Evolutionary conservation across 2,797 vertebrate species (phyloP), one percentile per base, ranked within the genome.

Genomic region (Alosa sapidissima): DNA sequence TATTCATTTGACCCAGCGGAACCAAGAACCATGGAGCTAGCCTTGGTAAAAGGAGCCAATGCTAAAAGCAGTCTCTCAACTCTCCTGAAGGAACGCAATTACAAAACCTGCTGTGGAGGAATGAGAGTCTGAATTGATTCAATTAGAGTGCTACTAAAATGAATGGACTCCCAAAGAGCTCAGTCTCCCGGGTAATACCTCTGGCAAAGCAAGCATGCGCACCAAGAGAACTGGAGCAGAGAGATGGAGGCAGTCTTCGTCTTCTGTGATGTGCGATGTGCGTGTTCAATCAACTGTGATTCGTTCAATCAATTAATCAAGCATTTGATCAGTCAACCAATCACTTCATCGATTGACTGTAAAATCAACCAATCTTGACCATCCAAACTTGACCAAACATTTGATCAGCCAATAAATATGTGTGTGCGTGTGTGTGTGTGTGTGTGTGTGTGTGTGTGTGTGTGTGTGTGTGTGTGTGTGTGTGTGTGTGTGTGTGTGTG

Each of bases 111-210:
- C 1, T 7, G 86, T 89, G 72, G 55, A 58, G 41, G 81, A 87
- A 85, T 88, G 81, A 82, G 24, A 86, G 85, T 14, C 48, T n/a
- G 81, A 86, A 91, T 86, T 88, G 83, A 89, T 90, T 88, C 82
- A 86, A 90, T 90, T 90, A 91, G 89, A 62, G 84, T 52, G 84
- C 85, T 85, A 81, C 90, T 92, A 85, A 82, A 85, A 84, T 78
- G 68, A 88, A 89, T 85, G 65, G 24, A 86, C 81, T 84, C 83
- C 36, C 5, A 36, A 5, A 47, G 49, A 24, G 82, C 85, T 87
- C 86, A 81, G 81, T 75, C 33, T 75, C 72, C 72, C 16, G 28
- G 13, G 41, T 21, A 47, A 21, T 1, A 78, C 72, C 72, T 78
- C 36, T 47, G 72, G 16, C 72, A 78, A 47, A 19, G 7, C 19